These are phyloP conservation scores for Dinocampus coccinellae DNA, from an alignment of 2,888 invertebrate species.

Conservation along the genomic window DNA sequence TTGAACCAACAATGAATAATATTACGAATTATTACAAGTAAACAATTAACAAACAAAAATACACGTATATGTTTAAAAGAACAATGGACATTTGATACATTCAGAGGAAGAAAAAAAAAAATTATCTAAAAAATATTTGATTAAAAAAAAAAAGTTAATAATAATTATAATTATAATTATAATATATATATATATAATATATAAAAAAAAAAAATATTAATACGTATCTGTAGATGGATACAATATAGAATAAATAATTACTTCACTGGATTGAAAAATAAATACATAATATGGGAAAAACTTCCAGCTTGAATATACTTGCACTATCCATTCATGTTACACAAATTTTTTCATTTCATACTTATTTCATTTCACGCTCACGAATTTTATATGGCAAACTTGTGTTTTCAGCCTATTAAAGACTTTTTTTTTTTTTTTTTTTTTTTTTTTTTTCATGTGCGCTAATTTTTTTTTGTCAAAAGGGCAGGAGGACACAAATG, in stretches of 20 bases:
- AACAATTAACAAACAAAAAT: not conserved
- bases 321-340: not conserved
- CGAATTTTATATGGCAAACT: constrained; percentile 51
- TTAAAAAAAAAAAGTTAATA: constrained; percentile 10
- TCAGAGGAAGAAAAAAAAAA: not conserved
- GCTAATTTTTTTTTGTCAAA: constrained; percentile 23
- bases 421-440: too few relatives aligned
- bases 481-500: not conserved
- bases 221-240: not conserved
- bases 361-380: constrained; percentile 26
- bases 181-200: too few relatives aligned
- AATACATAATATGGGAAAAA: constrained; percentile 29
- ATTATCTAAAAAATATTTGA: not conserved
- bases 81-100: not conserved
- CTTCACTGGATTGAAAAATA: constrained; percentile 29
- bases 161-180: too few relatives aligned
- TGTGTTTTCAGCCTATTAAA: constrained; percentile 52
- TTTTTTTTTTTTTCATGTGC: too few relatives aligned
- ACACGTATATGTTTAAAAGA: not conserved
- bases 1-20: not conserved
- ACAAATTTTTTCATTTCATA: not conserved
- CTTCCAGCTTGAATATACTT: not conserved
- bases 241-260: constrained; percentile 33
- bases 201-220: constrained; percentile 31
- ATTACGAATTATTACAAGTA: not conserved